These are phyloP conservation scores for Galago senegalensis DNA, from an alignment of 2,797 vertebrate genomes.

Conservation along the genomic window DNA sequence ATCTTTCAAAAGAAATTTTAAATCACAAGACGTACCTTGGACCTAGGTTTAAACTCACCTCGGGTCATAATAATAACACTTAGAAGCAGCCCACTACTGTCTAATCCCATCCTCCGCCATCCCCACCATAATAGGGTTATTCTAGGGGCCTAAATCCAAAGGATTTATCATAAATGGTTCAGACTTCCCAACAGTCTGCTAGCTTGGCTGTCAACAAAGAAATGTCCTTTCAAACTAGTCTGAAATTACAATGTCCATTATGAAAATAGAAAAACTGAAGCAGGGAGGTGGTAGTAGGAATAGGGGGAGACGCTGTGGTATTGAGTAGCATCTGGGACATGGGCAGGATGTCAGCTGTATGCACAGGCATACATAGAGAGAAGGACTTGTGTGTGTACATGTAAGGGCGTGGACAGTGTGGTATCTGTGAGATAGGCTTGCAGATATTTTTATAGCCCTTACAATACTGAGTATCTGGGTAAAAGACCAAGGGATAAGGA, in stretches of 20 bases:
- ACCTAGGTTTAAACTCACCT: slow-evolving; percentile 18
- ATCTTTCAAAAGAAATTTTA: slow-evolving; percentile 21
- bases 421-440: slow-evolving; percentile 8
- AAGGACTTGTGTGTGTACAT: neutral
- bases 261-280: slow-evolving; percentile 14
- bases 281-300: neutral
- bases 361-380: neutral
- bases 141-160: slow-evolving; percentile 1
- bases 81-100: slow-evolving; percentile 16
- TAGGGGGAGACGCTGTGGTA: neutral
- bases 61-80: neutral
- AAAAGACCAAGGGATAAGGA: neutral
- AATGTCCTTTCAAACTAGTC: slow-evolving; percentile 61
- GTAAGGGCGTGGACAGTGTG: neutral
- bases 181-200: neutral
- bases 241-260: slow-evolving; percentile 37
- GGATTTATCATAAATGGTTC: slow-evolving; percentile 35
- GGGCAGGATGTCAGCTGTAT: neutral
- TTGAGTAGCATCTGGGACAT: neutral
- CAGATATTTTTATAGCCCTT: neutral
- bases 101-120: neutral
- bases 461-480: neutral
- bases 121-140: neutral
- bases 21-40: slow-evolving; percentile 19
- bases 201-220: slow-evolving; percentile 52